Evolutionary conservation across 2,888 invertebrate species (phyloP), one percentile per base, ranked within the genome.

Genomic region (Ecdyonurus torrentis): DNA sequence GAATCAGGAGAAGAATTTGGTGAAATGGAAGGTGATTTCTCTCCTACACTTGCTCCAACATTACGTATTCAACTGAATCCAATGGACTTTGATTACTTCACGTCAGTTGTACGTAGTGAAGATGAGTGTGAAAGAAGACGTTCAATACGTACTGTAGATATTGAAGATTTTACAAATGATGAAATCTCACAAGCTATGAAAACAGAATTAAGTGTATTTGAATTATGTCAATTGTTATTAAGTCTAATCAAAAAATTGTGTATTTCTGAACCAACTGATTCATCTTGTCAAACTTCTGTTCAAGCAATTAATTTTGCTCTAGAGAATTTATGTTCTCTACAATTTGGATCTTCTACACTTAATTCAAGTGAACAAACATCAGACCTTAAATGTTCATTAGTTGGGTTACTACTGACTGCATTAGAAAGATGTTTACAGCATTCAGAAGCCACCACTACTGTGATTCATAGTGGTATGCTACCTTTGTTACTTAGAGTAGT

Each of bases 31-130:
- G 79, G 80, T 25, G 79, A 79, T 65, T 74, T 80, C 22, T 78
- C 63, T 19, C 52, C 5, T 18, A 23, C 20, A 7, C 25, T 23
- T 5, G 79, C 81, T 0, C 74, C 81, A 63, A 75, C 79, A 3
- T 72, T 83, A 60, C 81, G 81, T 69, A 78, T 82, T 63, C 75
- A 77, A 64, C 68, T 80, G n/a, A 79, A 81, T 37, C 77, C 77
- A 60, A 82, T 82, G 73, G 81, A 82, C 70, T 83, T 83, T 70
- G 80, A 81, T 64, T 83, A 83, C 69, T 83, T 82, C 70, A 79
- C 81, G 60, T 78, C 79, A 0, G 75, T 76, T 1, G 73, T 78
- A 0, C 67, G 76, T 5, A 77, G 77, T 67, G 77, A 77, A 62
- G 77, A 77, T 65, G 77, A 78, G 63, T 5, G n/a, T 7, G 55